phyloP scores from a whole-genome alignment of 2,888 invertebrate species.

The Gasteruption jaculator region DNA sequence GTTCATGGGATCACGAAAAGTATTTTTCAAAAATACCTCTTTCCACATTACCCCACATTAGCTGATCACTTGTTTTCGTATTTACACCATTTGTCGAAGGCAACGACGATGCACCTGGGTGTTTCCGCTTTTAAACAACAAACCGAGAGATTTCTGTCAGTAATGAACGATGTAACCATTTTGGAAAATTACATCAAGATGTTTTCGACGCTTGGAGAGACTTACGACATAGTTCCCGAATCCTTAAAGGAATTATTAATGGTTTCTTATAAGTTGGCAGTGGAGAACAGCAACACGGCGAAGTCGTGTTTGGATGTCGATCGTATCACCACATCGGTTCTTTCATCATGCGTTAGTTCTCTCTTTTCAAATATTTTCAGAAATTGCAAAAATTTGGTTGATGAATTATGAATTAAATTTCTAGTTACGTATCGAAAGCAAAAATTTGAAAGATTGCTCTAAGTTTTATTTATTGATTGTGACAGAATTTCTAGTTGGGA shows the following conservation, averaged over 20 bases:
- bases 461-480: not conserved
- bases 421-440: conserved; percentile 3
- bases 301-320: conserved; percentile 65
- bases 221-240: conserved; percentile 58
- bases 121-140: conserved; percentile 67
- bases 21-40: conserved; percentile 71
- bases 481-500: not conserved
- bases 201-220: conserved; percentile 49
- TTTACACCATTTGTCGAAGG: conserved; percentile 59
- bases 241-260: conserved; percentile 64
- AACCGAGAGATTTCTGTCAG: conserved; percentile 62
- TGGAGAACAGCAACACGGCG: conserved; percentile 67
- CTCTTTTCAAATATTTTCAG: no score
- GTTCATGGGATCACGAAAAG: conserved; percentile 67
- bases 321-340: conserved; percentile 68
- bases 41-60: conserved; percentile 72
- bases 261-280: conserved; percentile 73
- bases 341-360: conserved; percentile 64
- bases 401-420: conserved; percentile 10
- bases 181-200: conserved; percentile 68
- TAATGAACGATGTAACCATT: conserved; percentile 57
- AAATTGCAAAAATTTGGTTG: conserved; percentile 5
- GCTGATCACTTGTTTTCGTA: conserved; percentile 65
- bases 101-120: conserved; percentile 62
- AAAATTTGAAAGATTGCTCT: conserved; percentile 3